phyloP scores from a whole-genome alignment of 2,113 vertebrate genomes.

The Triplophysa tibetana region DNA sequence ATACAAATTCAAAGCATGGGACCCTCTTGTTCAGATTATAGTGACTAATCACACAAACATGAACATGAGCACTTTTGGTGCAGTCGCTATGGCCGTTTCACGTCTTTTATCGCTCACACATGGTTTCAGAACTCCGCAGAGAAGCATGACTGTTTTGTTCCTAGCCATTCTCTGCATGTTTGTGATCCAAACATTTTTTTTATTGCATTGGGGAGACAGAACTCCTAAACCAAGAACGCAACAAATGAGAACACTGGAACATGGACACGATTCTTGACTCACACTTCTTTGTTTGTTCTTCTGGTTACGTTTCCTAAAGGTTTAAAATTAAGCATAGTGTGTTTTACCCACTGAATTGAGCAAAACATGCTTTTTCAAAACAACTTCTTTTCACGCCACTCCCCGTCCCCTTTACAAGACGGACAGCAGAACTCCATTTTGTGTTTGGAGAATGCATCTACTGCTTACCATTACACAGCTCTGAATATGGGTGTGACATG shows the following conservation, averaged over 20 bases:
- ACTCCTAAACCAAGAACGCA: constrained; percentile 36
- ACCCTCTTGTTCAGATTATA: background rate
- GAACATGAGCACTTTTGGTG: constrained; percentile 19
- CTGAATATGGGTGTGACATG: constrained; percentile 52
- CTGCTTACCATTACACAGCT: constrained; percentile 53
- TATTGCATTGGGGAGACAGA: constrained; percentile 43
- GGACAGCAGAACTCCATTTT: constrained; percentile 56
- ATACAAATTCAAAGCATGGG: constrained; percentile 32
- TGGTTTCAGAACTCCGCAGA: constrained; percentile 15
- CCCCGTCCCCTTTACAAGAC: constrained; percentile 59
- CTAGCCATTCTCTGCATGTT: constrained; percentile 33
- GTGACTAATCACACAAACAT: constrained; percentile 23
- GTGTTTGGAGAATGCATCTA: constrained; percentile 53
- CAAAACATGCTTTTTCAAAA: constrained; percentile 33
- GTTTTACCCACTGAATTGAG: constrained; percentile 12
- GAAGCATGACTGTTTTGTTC: constrained; percentile 32
- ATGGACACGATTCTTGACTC: constrained; percentile 8
- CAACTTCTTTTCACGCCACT: constrained; percentile 54
- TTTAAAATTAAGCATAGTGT: background rate
- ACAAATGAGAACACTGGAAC: constrained; percentile 9
- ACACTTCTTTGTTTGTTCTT: background rate
- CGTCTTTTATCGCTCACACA: constrained; percentile 6
- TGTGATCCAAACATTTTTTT: constrained; percentile 44
- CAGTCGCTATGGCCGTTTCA: constrained; percentile 26
- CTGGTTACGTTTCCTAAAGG: background rate